A percentile compares a stretch with the other conserved stretches of the same genome.
Conservation (phyloP, 2,888 invertebrate species). For the Pharmacophagus antenor region DNA sequence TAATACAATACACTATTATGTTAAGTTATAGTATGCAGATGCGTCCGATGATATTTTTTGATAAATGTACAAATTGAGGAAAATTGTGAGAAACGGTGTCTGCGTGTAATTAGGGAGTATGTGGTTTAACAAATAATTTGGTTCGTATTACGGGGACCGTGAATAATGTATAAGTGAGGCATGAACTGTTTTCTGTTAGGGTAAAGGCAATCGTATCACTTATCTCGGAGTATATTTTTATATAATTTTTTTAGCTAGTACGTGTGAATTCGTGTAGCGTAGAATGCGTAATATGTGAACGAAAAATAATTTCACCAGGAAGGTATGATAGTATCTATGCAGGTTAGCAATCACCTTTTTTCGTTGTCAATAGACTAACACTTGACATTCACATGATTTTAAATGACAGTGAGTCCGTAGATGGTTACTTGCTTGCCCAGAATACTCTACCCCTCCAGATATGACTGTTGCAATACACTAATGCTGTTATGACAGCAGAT, state of each 20-base stretch:
- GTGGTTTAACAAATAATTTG: constrained; percentile 63
- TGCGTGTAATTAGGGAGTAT: constrained; percentile 58
- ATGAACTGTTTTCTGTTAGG: constrained; percentile 3
- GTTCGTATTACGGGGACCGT: constrained; percentile 59
- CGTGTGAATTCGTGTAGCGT: neutral
- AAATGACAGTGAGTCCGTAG: no score
- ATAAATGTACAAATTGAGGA: constrained; percentile 43
- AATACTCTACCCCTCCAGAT: no score
- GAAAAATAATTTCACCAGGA: neutral
- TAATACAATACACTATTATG: constrained; percentile 30
- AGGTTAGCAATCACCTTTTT: no score
- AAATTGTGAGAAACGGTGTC: constrained; percentile 67
- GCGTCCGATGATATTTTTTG: constrained; percentile 29
- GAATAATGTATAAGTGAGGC: constrained; percentile 60
- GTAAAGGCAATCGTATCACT: neutral
- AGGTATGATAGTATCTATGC: no score
- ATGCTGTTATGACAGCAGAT: no score
- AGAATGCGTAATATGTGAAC: neutral
- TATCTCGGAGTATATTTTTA: no score
- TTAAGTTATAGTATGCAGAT: neutral
- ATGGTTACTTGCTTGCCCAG: no score
- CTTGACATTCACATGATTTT: no score
- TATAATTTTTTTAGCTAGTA: no score
- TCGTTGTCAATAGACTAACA: no score
- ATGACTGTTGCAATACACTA: no score